Evolutionary conservation across 2,113 vertebrate species (phyloP).

Genomic region (Microtus ochrogaster): DNA sequence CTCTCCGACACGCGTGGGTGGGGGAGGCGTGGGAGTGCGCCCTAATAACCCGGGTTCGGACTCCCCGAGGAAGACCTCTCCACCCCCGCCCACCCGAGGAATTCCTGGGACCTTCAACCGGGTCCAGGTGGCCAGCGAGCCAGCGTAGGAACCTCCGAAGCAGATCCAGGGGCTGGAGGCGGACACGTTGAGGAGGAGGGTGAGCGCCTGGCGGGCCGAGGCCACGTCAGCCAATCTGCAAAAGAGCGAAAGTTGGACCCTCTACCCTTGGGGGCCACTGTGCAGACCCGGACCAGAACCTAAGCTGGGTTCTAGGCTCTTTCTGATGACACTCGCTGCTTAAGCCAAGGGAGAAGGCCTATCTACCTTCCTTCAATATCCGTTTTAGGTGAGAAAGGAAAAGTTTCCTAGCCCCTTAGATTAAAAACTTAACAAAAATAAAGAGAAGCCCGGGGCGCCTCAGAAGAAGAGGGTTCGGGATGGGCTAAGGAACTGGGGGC

Average conservation of each 20-base stretch:
- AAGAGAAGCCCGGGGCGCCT: not conserved
- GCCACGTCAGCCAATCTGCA: conserved; percentile 88
- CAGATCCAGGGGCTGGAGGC: conserved; percentile 90
- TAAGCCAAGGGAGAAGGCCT: not conserved
- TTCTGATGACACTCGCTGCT: not conserved
- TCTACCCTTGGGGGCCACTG: not conserved
- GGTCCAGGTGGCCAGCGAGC: conserved; percentile 92
- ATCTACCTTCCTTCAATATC: not conserved
- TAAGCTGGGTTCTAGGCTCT: not conserved
- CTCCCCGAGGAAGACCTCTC: not conserved
- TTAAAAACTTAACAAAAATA: not conserved
- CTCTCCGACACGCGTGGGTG: not conserved
- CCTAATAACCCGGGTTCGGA: not conserved
- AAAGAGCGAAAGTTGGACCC: not conserved
- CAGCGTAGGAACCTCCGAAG: conserved; percentile 93
- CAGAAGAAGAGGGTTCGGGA: not conserved
- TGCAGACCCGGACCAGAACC: not conserved
- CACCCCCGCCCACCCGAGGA: not conserved
- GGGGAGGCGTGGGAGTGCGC: too few relatives aligned
- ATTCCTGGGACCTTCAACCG: conserved; percentile 88
- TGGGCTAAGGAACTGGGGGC: not conserved
- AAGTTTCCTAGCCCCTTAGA: not conserved
- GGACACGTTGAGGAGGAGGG: conserved; percentile 85
- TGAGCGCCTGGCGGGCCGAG: conserved; percentile 86
- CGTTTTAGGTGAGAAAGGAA: not conserved